Conservation (phyloP, 2,797 vertebrate species). For the Chaenodraco wilsoni region DNA sequence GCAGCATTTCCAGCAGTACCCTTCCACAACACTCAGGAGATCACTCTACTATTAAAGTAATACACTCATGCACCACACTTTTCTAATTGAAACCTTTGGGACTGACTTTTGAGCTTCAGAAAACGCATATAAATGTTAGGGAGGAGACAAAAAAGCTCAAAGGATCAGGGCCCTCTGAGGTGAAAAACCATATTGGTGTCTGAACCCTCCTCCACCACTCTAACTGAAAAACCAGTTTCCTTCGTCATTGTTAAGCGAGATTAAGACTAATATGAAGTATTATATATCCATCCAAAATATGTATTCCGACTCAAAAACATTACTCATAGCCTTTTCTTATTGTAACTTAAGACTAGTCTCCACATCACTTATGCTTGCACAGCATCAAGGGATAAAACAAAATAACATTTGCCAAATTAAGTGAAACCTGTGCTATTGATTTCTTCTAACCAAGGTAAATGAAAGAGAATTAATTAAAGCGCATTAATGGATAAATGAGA, state of each 20-base stretch:
- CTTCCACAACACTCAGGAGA: conserved; percentile 81
- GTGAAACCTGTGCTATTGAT: conserved; percentile 86
- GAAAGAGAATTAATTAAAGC: conserved; percentile 86
- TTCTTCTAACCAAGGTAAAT: conserved; percentile 78
- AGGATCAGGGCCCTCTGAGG: conserved; percentile 68
- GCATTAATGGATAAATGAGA: conserved; percentile 85
- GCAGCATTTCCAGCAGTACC: conserved; percentile 70
- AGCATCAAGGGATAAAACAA: conserved; percentile 76
- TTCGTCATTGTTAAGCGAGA: conserved; percentile 9
- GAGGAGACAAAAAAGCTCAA: conserved; percentile 74
- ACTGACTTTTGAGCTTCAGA: conserved; percentile 77
- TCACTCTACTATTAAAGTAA: conserved; percentile 82
- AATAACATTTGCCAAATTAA: conserved; percentile 84
- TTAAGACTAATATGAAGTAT: conserved; percentile 7
- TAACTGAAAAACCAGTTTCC: conserved; percentile 34
- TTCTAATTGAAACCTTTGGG: conserved; percentile 88
- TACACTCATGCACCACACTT: conserved; percentile 77
- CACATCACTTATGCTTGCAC: conserved; percentile 39
- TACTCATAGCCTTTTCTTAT: conserved; percentile 8
- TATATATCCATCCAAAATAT: conserved; percentile 40
- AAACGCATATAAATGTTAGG: conserved; percentile 75
- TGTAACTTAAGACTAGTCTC: conserved; percentile 40
- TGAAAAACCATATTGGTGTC: conserved; percentile 53
- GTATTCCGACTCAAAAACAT: conserved; percentile 5
- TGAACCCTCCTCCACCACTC: conserved; percentile 25